Evolutionary conservation across 2,113 vertebrate genomes (phyloP).

Genomic region (Alethe diademata): DNA sequence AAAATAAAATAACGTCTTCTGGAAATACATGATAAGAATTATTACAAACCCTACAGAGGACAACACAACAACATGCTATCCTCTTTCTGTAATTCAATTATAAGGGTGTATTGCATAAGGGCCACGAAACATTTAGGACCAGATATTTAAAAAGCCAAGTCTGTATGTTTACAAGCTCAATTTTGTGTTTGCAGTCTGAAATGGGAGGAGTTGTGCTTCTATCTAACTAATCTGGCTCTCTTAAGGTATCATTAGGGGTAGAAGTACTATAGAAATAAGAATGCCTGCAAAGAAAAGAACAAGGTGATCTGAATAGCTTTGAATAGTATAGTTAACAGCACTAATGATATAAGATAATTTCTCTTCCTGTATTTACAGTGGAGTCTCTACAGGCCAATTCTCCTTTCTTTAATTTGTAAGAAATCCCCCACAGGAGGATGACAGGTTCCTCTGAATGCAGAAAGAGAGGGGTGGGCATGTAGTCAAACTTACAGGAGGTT

Average conservation of each 20-base stretch:
- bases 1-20: slow-evolving; percentile 11
- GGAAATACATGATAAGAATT: slow-evolving; percentile 54
- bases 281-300: slow-evolving; percentile 8
- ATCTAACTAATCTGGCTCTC: neutral
- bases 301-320: neutral
- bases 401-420: neutral
- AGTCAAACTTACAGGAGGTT: slow-evolving; percentile 39
- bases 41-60: slow-evolving; percentile 8
- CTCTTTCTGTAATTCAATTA: slow-evolving; percentile 46
- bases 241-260: neutral
- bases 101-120: neutral
- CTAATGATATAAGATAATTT: slow-evolving; percentile 18
- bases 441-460: neutral
- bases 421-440: slow-evolving; percentile 1
- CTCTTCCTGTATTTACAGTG: neutral
- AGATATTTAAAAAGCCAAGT: slow-evolving; percentile 13
- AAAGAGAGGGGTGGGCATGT: neutral
- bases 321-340: neutral
- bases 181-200: slow-evolving; percentile 11
- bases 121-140: neutral
- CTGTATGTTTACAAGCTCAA: neutral
- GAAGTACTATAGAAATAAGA: neutral
- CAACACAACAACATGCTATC: slow-evolving; percentile 40
- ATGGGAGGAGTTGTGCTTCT: neutral
- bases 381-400: neutral